Evolutionary conservation across 2,113 vertebrate genomes (phyloP), one percentile per base, ranked within the genome.

Genomic region (Onychostruthus taczanowskii): DNA sequence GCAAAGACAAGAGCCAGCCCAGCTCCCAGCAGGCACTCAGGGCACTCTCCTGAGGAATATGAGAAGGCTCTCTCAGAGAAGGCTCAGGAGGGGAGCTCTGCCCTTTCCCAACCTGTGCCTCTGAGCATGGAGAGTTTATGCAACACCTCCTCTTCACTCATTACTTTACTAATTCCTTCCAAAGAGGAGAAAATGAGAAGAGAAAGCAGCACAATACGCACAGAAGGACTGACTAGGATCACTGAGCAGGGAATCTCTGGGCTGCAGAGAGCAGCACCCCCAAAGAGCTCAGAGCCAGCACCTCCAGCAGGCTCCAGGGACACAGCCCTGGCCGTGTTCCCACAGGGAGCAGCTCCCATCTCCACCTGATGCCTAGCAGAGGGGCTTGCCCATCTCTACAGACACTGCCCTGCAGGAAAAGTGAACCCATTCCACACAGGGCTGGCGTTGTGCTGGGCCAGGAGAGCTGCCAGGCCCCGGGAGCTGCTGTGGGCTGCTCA

Each of bases 11-110:
- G 68, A 81, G 61, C 24, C 70, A 69, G 39, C 33, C 33, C 58
- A 55, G 63, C 19, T 21, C 6, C 9, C 47, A 28, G 14, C 18
- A 74, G 52, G 10, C 19, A 8, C 22, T 7, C 5, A 44, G 66
- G 79, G 28, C 19, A 2, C 50, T 12, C 30, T 10, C 19, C 23
- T 1, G 0, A 49, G 33, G 31, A 66, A 8, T 0, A 41, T 0
- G 3, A 31, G 27, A 37, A 35, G 31, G 37, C 46, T 46, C 31
- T 76, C 43, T 4, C 47, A 7, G 28, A 16, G 70, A 27, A 47
- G 75, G 61, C 52, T 55, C 64, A 73, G 61, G 39, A 37, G 7
- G 3, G 31, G 47, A 43, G 41, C 28, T 28, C 43, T 13, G 28
- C 53, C 16, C n/a, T 68, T 86, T 22, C 58, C 58, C 84, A 75